Evolutionary conservation across 2,888 invertebrate genomes (phyloP).

Genomic region (Pardosa pseudoannulata): DNA sequence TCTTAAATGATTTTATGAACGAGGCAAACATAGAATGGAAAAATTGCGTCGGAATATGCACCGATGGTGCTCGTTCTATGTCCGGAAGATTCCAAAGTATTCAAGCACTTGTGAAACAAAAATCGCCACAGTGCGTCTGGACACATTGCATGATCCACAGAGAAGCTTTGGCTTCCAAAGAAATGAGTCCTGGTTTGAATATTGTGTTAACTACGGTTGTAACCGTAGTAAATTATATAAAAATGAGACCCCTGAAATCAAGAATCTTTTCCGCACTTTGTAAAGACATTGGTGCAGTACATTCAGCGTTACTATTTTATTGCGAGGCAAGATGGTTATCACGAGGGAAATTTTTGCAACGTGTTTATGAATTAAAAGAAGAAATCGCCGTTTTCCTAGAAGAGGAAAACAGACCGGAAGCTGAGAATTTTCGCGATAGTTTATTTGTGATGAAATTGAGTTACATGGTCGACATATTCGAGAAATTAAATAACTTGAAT

Average conservation of each 20-base stretch:
- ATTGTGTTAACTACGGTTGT: conserved; percentile 29
- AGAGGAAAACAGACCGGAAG: conserved; percentile 15
- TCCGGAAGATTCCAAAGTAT: conserved; percentile 40
- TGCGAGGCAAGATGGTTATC: conserved; percentile 32
- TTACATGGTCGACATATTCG: conserved; percentile 43
- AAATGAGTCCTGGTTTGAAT: conserved; percentile 39
- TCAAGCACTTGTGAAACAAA: conserved; percentile 37
- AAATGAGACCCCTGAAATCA: conserved; percentile 36
- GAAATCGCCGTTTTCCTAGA: conserved; percentile 19
- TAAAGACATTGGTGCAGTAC: conserved; percentile 27
- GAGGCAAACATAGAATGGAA: too few relatives aligned
- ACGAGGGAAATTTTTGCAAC: conserved; percentile 28
- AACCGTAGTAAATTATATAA: conserved; percentile 40
- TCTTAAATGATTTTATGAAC: too few relatives aligned
- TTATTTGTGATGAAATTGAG: conserved; percentile 39
- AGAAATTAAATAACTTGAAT: conserved; percentile 50
- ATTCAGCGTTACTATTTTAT: conserved; percentile 40
- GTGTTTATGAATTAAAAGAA: conserved; percentile 34
- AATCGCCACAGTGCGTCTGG: conserved; percentile 36
- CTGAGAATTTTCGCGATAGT: conserved; percentile 22
- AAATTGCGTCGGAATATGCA: conserved; percentile 58
- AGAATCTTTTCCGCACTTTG: conserved; percentile 32
- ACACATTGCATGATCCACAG: conserved; percentile 33
- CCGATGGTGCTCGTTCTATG: too few relatives aligned
- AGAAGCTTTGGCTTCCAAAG: conserved; percentile 28